Conservation (phyloP, 1,140 invertebrate species). For the Hesperophylax magnus region DNA sequence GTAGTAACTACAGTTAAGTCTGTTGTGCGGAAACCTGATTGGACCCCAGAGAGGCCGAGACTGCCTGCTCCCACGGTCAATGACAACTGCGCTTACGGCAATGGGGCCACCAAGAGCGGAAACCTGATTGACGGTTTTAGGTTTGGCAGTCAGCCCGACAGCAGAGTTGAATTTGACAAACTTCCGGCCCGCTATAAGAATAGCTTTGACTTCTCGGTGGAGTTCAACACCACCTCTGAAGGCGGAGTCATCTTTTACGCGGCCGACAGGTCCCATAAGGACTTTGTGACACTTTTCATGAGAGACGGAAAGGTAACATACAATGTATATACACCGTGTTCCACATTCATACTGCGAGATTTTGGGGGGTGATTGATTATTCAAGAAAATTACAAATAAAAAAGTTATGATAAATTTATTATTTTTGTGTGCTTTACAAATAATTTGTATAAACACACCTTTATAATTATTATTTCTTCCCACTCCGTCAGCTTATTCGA, state of each 20-base stretch:
- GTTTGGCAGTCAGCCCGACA: conserved; percentile 74
- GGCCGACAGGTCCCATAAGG: conserved; percentile 75
- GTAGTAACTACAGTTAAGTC: too few relatives aligned
- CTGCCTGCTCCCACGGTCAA: background rate
- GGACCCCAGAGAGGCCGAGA: too few relatives aligned
- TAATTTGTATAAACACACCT: background rate
- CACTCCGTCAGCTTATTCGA: background rate
- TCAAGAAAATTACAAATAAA: too few relatives aligned
- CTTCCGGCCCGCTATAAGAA: conserved; percentile 75
- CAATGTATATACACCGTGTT: too few relatives aligned
- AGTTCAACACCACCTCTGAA: conserved; percentile 85
- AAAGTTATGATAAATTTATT: too few relatives aligned
- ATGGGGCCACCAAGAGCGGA: conserved; percentile 40
- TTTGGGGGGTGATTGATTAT: too few relatives aligned
- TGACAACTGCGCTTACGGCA: conserved; percentile 6
- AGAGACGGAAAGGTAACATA: conserved; percentile 80
- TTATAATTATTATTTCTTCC: background rate
- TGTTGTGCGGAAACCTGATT: too few relatives aligned
- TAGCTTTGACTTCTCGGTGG: conserved; percentile 82
- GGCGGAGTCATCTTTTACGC: conserved; percentile 91
- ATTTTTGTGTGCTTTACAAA: too few relatives aligned
- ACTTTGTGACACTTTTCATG: conserved; percentile 88
- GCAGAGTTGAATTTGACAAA: conserved; percentile 80
- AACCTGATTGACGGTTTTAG: conserved; percentile 64
- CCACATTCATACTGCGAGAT: too few relatives aligned